Evolutionary conservation across 1,140 invertebrate species (phyloP).

Genomic region (Gryllus bimaculatus): DNA sequence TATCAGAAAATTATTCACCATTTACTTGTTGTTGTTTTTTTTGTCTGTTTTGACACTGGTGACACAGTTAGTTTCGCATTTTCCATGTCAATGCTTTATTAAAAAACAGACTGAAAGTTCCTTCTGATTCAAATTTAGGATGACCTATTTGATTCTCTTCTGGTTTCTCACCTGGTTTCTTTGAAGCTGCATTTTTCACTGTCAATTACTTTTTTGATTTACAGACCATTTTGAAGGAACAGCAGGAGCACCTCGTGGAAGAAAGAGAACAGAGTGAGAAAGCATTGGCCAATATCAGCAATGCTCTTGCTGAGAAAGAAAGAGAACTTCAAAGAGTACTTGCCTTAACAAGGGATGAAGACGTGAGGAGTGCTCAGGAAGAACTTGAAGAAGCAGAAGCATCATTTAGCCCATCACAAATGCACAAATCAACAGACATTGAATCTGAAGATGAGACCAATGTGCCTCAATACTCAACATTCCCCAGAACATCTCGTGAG

Average conservation of each 20-base stretch:
- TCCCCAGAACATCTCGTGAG: background rate
- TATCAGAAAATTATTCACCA: no score
- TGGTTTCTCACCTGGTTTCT: no score
- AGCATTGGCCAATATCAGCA: background rate
- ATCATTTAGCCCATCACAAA: background rate
- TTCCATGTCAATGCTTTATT: no score
- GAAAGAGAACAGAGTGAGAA: background rate
- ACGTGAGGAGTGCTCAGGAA: background rate
- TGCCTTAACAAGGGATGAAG: background rate
- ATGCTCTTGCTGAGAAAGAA: background rate
- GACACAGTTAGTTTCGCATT: no score
- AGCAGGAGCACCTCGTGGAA: background rate
- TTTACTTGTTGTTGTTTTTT: no score
- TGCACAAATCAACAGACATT: background rate
- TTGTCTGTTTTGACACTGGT: no score
- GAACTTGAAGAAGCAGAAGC: background rate
- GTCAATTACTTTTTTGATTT: background rate
- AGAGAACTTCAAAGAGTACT: background rate
- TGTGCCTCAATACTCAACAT: background rate
- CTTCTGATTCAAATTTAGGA: no score
- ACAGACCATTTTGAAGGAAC: background rate
- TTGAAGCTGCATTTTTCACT: no score
- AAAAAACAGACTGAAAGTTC: no score
- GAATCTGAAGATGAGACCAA: background rate
- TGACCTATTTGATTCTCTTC: no score